phyloP scores from a whole-genome alignment of 2,113 vertebrate species.

The Hemiprocne comata region DNA sequence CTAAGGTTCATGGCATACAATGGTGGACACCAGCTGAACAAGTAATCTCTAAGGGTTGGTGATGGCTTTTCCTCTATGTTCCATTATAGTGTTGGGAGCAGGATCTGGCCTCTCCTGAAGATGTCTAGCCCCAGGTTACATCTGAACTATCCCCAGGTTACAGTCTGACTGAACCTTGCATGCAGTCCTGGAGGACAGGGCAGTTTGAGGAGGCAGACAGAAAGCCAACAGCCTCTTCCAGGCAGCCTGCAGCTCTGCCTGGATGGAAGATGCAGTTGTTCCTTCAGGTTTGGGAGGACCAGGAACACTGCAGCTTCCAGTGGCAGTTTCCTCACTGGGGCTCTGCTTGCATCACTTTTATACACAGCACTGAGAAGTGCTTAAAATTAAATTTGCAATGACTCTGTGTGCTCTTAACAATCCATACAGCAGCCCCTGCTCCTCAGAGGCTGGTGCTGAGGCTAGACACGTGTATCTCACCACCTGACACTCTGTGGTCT shows the following conservation, averaged over 20 bases:
- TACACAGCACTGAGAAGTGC: neutral
- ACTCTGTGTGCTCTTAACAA: neutral
- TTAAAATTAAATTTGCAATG: neutral
- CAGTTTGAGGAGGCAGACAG: neutral
- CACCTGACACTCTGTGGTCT: neutral
- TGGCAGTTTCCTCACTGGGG: neutral
- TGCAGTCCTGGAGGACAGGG: neutral
- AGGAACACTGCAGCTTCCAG: neutral
- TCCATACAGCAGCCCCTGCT: neutral
- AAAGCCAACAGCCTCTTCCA: neutral
- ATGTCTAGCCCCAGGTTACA: neutral
- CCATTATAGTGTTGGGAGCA: neutral
- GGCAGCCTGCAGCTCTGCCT: neutral
- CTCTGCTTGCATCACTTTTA: neutral
- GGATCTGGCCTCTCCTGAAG: neutral
- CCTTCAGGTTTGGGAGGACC: neutral
- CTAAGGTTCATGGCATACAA: neutral
- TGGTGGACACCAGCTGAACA: neutral
- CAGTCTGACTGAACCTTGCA: neutral
- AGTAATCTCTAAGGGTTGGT: accelerated
- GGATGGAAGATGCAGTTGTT: neutral
- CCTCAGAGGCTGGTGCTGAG: neutral
- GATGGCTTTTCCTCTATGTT: neutral
- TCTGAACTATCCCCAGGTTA: neutral
- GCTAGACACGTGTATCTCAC: accelerated